phyloP scores from a whole-genome alignment of 2,888 invertebrate genomes.

The Crioceris asparagi region DNA sequence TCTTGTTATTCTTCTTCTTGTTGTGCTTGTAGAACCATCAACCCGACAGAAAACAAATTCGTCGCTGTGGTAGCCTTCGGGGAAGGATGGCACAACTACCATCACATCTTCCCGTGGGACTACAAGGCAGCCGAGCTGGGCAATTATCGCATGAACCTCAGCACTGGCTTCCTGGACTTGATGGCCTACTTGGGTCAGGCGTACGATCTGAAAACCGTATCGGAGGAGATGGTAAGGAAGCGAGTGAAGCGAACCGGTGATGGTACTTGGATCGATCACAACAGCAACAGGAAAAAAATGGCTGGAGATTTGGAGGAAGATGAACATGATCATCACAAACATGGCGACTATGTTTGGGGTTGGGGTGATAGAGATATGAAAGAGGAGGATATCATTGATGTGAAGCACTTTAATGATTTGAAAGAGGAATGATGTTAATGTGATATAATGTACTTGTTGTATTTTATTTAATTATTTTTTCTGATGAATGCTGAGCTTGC shows the following conservation, averaged over 20 bases:
- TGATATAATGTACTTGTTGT: too few species aligned
- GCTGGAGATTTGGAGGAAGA: slow-evolving; percentile 27
- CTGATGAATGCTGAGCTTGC: too few species aligned
- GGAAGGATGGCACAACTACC: slow-evolving; percentile 92
- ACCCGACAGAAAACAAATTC: slow-evolving; percentile 63
- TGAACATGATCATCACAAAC: slow-evolving; percentile 34
- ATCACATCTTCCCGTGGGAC: slow-evolving; percentile 89
- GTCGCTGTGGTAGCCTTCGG: slow-evolving; percentile 68
- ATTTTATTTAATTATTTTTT: too few species aligned
- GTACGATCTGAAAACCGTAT: slow-evolving; percentile 70
- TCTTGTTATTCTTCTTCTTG: background rate
- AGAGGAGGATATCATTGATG: slow-evolving; percentile 46
- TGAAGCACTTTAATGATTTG: slow-evolving; percentile 24
- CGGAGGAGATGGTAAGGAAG: slow-evolving; percentile 56
- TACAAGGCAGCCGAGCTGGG: slow-evolving; percentile 86
- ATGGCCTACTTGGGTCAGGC: slow-evolving; percentile 55
- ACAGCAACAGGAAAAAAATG: background rate
- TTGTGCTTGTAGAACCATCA: slow-evolving; percentile 49
- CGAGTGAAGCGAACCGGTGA: slow-evolving; percentile 40
- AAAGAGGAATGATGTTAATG: slow-evolving; percentile 14
- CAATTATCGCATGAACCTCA: slow-evolving; percentile 28
- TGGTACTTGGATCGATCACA: slow-evolving; percentile 14
- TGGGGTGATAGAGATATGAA: slow-evolving; percentile 74
- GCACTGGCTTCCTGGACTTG: slow-evolving; percentile 30
- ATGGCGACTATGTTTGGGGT: slow-evolving; percentile 61